Evolutionary conservation across 2,888 invertebrate genomes (phyloP).

Genomic region (Nephrotoma guestfalica): DNA sequence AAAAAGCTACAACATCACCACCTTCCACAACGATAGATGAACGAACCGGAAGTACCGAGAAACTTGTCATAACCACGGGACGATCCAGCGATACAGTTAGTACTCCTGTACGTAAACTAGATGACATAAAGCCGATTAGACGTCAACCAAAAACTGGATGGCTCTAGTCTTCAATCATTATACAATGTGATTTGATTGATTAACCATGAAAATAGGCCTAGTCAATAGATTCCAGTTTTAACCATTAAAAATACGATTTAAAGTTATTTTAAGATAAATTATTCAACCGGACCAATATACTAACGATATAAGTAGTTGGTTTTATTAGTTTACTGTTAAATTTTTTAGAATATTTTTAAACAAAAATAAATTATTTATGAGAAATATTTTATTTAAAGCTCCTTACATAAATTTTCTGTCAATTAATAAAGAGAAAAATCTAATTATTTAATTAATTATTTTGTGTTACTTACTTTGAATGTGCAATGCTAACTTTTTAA

Average conservation of each 20-base stretch:
- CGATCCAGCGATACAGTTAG: constrained; percentile 21
- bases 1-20: neutral
- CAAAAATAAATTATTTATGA: too few relatives aligned
- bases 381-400: neutral
- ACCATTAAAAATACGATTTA: neutral
- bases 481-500: too few relatives aligned
- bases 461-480: too few relatives aligned
- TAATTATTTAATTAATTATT: neutral
- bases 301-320: too few relatives aligned
- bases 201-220: neutral
- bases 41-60: constrained; percentile 34
- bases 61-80: constrained; percentile 30
- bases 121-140: constrained; percentile 39
- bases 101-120: constrained; percentile 33
- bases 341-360: too few relatives aligned
- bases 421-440: neutral
- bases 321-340: too few relatives aligned
- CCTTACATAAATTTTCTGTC: neutral
- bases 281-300: too few relatives aligned
- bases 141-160: constrained; percentile 45
- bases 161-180: constrained; percentile 30
- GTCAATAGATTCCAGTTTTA: neutral
- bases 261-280: neutral
- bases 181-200: neutral
- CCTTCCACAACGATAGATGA: neutral